Conservation (phyloP, 2,113 vertebrate species). For the Ellobius talpinus region DNA sequence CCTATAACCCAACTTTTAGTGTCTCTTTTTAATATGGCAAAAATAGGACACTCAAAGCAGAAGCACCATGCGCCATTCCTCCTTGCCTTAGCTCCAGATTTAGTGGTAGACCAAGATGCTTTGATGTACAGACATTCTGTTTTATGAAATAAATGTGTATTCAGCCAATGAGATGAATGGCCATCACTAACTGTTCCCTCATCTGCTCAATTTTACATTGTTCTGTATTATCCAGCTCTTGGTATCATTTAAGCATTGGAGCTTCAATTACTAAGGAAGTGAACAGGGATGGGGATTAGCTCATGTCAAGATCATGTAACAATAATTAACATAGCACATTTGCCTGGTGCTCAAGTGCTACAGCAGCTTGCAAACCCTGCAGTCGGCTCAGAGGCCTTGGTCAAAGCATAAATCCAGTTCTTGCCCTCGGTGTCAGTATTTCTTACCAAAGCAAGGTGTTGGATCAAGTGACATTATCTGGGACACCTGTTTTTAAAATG, state of each 20-base stretch:
- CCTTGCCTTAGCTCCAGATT: conserved; percentile 36
- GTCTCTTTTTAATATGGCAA: background rate
- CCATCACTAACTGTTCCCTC: conserved; percentile 7
- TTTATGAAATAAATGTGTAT: conserved; percentile 37
- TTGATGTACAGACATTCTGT: background rate
- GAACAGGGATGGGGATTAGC: conserved; percentile 72
- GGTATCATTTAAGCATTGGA: conserved; percentile 61
- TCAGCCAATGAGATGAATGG: conserved; percentile 12
- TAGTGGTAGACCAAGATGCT: background rate
- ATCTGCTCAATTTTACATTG: conserved; percentile 59
- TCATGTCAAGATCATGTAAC: conserved; percentile 66
- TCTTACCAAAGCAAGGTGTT: conserved; percentile 84
- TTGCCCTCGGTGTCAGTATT: conserved; percentile 79
- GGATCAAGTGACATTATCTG: conserved; percentile 85
- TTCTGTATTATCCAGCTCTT: conserved; percentile 42
- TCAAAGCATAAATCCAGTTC: conserved; percentile 88
- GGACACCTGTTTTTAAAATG: conserved; percentile 85
- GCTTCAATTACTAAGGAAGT: conserved; percentile 69
- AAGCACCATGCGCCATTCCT: background rate
- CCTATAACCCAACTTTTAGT: background rate
- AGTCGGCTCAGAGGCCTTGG: conserved; percentile 72
- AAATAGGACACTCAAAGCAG: conserved; percentile 30
- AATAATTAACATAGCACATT: conserved; percentile 79
- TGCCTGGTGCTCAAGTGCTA: conserved; percentile 45
- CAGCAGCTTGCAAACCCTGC: conserved; percentile 69